These are phyloP conservation scores for Andrena hattorfiana DNA, from an alignment of 2,888 invertebrate species.

Conservation along the genomic window DNA sequence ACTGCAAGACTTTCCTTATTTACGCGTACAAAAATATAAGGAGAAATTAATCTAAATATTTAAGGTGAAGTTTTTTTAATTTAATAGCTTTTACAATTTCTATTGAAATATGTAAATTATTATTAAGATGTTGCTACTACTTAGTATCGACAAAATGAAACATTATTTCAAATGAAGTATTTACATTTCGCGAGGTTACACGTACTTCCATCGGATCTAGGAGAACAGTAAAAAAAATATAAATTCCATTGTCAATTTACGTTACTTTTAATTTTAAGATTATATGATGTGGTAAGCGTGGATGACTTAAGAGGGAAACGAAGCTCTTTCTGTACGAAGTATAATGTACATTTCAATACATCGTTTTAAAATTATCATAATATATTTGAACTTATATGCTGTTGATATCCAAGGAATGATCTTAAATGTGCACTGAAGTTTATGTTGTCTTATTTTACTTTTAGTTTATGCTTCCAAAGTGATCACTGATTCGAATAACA, in stretches of 20 bases:
- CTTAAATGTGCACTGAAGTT: conserved; percentile 41
- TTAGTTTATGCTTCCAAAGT: conserved; percentile 26
- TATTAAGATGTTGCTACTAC: not conserved
- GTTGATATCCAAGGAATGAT: conserved; percentile 31
- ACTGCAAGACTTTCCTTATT: conserved; percentile 33
- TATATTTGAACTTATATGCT: conserved; percentile 25
- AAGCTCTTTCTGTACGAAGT: conserved; percentile 41
- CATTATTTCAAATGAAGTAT: conserved; percentile 2
- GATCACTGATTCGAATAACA: conserved; percentile 18
- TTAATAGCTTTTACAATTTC: not conserved
- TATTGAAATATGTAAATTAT: conserved; percentile 15
- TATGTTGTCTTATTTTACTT: conserved; percentile 24
- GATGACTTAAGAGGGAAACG: conserved; percentile 36
- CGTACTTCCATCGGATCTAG: conserved; percentile 3
- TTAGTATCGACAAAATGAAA: conserved; percentile 9
- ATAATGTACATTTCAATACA: conserved; percentile 41
- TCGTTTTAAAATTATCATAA: conserved; percentile 40
- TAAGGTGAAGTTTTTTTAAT: not conserved
- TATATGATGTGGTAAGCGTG: conserved; percentile 38
- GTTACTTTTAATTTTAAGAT: conserved; percentile 45
- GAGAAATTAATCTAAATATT: conserved; percentile 9
- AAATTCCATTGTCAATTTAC: conserved; percentile 37
- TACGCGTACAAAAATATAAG: conserved; percentile 1
- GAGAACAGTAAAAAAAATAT: conserved; percentile 24
- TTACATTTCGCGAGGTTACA: not conserved